Base-by-base conservation (phyloP, 2,797 vertebrate species). In the Myotis findleyi region DNA sequence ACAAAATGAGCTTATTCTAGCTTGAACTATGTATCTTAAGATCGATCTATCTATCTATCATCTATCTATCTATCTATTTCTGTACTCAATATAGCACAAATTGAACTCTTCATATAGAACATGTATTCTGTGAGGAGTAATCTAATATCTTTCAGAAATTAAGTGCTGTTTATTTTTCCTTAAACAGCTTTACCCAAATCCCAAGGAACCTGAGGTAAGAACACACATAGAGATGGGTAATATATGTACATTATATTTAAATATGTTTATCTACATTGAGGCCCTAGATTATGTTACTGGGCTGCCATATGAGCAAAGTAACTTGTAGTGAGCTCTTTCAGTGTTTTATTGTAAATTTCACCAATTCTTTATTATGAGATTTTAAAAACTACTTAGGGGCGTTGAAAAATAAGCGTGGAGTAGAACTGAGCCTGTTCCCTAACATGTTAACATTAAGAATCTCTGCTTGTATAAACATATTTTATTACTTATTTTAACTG, bases 201-300 rank as follows among this genome's bases (percentile, higher is more conserved):
- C 98, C 75, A 94, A 98, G 91, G 98, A 98, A 93, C 98, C 98
- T n/a, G 98, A 99, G 98, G 98, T 99, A 98, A 98, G 98, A 97
- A 94, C 72, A 89, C 23, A 66, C 5, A 41, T 20, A 77, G 59
- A 90, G 21, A 30, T 76, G 55, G 62, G 47, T 71, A 82, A 44
- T 94, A 6, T 75, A n/a, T 82, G 20, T 90, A 14, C 49, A 66
- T 73, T 83, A 57, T 86, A 88, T 91, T 85, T 89, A 88, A 53
- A 77, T 94, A 36, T 93, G 25, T 83, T 97, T 95, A 86, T 75
- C 47, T 90, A 47, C 30, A 4, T 87, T 82, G 72, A 94, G 57
- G 59, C 23, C 53, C 33, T 71, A 89, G 53, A 47, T 93, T 80
- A 71, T 96, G 23, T 93, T 89, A 49, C 47, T 89, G 81, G 49